Evolutionary conservation across 2,888 invertebrate species (phyloP).

Genomic region (Lordiphosa fenestrarum): DNA sequence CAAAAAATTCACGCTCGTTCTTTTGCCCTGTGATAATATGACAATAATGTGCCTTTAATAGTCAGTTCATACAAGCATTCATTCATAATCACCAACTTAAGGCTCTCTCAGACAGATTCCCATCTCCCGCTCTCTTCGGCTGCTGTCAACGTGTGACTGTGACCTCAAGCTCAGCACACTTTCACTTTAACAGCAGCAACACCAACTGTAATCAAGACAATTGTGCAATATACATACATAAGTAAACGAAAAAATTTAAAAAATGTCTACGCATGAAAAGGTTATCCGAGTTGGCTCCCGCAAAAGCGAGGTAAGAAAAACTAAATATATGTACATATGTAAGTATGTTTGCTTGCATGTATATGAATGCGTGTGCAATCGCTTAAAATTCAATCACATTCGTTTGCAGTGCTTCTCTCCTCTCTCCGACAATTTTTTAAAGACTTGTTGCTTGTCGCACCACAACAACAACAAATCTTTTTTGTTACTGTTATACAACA

Average conservation of each 20-base stretch:
- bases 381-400: conserved; percentile 67
- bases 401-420: conserved; percentile 3
- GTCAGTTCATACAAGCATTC: conserved; percentile 45
- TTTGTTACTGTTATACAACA: conserved; percentile 59
- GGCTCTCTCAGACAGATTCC: conserved; percentile 9
- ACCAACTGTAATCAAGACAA: conserved; percentile 30
- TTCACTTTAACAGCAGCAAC: conserved; percentile 43
- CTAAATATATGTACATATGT: background rate
- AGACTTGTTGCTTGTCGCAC: conserved; percentile 64
- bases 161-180: conserved; percentile 36
- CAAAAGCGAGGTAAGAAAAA: conserved; percentile 87
- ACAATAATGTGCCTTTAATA: conserved; percentile 44
- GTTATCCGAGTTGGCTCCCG: conserved; percentile 89
- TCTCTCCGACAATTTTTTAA: conserved; percentile 50
- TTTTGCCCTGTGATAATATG: conserved; percentile 38
- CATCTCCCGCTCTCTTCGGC: conserved; percentile 26
- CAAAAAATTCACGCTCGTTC: too few species aligned
- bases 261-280: conserved; percentile 76
- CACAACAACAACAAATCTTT: conserved; percentile 27
- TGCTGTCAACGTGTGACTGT: too few species aligned
- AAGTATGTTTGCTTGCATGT: conserved; percentile 16
- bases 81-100: conserved; percentile 41
- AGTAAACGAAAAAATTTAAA: conserved; percentile 25
- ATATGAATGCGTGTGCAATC: conserved; percentile 40
- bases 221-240: conserved; percentile 57